Percentiles rank a stretch among this genome's conserved stretches.
Evolutionary conservation across 2,888 invertebrate genomes (phyloP).

Genomic region (Helleia helle): DNA sequence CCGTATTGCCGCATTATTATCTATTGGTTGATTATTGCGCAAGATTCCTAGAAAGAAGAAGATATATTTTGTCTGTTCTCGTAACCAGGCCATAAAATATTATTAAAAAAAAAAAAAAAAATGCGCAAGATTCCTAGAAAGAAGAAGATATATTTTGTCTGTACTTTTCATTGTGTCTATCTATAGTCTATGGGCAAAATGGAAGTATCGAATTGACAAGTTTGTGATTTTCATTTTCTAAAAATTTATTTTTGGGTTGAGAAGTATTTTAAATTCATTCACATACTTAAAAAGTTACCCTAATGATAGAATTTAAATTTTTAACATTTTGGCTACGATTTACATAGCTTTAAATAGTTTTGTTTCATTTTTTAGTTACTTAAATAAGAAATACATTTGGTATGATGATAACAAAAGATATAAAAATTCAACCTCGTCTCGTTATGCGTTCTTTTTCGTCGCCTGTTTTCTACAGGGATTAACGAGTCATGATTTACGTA

Average conservation of each 20-base stretch:
- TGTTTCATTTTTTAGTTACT: conserved; percentile 44
- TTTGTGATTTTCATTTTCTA: conserved; percentile 59
- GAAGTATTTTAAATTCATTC: conserved; percentile 42
- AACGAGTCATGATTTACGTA: conserved; percentile 44
- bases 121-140: too few species aligned
- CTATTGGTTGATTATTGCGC: too few species aligned
- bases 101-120: not conserved
- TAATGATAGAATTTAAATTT: not conserved
- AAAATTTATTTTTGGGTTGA: conserved; percentile 53
- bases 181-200: conserved; percentile 53
- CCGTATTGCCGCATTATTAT: too few species aligned
- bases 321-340: conserved; percentile 12
- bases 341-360: conserved; percentile 22
- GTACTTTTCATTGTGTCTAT: not conserved
- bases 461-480: conserved; percentile 45
- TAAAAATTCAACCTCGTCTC: conserved; percentile 58
- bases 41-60: too few species aligned
- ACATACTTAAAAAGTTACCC: conserved; percentile 28
- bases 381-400: conserved; percentile 53
- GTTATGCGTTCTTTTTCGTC: conserved; percentile 50
- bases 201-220: conserved; percentile 66
- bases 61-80: not conserved
- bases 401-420: conserved; percentile 71
- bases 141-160: too few species aligned
- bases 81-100: too few species aligned